Conservation (phyloP, 2,797 vertebrate species). For the Crenichthys baileyi region DNA sequence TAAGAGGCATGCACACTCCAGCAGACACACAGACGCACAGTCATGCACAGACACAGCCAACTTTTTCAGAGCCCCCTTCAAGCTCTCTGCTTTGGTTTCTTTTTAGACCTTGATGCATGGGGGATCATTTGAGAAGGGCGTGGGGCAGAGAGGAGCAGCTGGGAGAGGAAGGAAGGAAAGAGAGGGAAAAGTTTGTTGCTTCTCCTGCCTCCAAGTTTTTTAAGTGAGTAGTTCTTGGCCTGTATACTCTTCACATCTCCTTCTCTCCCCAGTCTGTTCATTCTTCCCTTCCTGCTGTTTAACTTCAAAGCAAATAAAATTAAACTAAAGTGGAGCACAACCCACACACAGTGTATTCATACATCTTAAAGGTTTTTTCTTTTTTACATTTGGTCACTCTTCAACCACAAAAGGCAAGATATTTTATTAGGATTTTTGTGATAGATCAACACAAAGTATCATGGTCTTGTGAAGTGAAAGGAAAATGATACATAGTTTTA, state of each 20-base stretch:
- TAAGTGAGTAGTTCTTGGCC: conserved; percentile 55
- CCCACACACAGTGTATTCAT: conserved; percentile 9
- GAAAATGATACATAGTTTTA: neutral
- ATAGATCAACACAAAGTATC: neutral
- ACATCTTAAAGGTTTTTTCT: neutral
- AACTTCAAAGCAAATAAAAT: conserved; percentile 73
- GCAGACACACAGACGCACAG: conserved; percentile 75
- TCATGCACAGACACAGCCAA: conserved; percentile 73
- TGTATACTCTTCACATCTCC: conserved; percentile 21
- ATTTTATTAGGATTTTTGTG: neutral
- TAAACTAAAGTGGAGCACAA: conserved; percentile 70
- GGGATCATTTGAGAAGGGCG: conserved; percentile 64
- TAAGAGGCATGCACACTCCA: conserved; percentile 50
- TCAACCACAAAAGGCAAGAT: neutral
- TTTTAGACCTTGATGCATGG: conserved; percentile 52
- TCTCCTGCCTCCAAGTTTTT: conserved; percentile 55
- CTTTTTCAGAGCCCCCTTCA: conserved; percentile 67
- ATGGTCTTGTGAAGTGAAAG: neutral
- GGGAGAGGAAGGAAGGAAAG: conserved; percentile 20
- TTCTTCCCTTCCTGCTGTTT: conserved; percentile 59
- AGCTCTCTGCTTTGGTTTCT: conserved; percentile 62
- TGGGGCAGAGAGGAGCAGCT: conserved; percentile 26
- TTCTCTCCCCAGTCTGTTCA: conserved; percentile 26
- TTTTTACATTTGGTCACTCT: neutral
- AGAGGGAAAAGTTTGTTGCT: conserved; percentile 28